phyloP scores from a whole-genome alignment of 2,113 vertebrate genomes.

The Anhinga anhinga region DNA sequence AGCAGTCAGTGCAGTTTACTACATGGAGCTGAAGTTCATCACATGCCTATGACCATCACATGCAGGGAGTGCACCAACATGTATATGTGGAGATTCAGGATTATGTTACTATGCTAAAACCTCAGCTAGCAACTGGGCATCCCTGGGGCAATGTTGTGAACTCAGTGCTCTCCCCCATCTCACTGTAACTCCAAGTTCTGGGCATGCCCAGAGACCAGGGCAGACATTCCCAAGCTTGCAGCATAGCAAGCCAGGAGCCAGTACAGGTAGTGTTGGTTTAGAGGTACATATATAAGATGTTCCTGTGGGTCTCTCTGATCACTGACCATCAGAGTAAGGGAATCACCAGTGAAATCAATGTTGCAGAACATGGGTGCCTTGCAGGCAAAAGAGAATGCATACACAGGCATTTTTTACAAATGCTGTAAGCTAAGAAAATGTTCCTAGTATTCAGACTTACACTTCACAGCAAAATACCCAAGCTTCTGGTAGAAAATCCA shows the following conservation, averaged over 20 bases:
- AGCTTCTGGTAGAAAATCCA: neutral
- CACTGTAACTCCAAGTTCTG: accelerated
- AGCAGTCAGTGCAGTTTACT: neutral
- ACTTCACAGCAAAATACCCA: neutral
- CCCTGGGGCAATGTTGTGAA: neutral
- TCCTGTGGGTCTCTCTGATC: neutral
- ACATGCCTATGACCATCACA: neutral
- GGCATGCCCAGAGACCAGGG: too few relatives aligned
- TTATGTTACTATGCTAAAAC: neutral
- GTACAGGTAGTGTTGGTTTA: accelerated
- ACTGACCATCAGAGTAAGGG: neutral
- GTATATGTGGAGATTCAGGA: neutral
- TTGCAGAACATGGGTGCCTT: neutral
- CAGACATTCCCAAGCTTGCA: neutral
- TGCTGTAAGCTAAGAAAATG: neutral
- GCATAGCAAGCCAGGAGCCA: neutral
- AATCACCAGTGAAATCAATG: neutral
- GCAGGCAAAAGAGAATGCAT: neutral
- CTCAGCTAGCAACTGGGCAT: neutral
- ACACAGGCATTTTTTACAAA: neutral
- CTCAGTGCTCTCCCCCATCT: neutral
- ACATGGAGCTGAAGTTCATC: neutral
- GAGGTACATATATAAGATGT: accelerated
- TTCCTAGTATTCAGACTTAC: neutral
- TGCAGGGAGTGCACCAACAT: too few relatives aligned